Evolutionary conservation across 2,888 invertebrate genomes (phyloP).

Genomic region (Nomada hirtipes): DNA sequence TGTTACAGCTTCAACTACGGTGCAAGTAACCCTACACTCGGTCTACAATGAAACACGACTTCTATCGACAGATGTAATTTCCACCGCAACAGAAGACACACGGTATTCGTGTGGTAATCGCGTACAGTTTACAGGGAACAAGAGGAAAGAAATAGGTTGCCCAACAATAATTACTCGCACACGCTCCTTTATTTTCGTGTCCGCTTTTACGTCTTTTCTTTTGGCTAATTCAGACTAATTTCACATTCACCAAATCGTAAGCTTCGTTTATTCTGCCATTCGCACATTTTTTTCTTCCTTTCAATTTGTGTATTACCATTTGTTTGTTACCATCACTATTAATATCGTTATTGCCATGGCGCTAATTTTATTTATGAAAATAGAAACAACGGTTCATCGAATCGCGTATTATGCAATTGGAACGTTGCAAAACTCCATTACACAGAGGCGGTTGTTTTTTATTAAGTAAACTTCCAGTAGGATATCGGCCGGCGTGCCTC

Average conservation of each 20-base stretch:
- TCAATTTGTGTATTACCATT: too few species aligned
- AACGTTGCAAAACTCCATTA: conserved; percentile 20
- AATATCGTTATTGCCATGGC: too few species aligned
- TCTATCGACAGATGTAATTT: conserved; percentile 44
- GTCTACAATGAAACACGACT: conserved; percentile 40
- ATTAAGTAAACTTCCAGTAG: conserved; percentile 19
- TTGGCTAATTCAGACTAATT: conserved; percentile 22
- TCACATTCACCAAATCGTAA: conserved; percentile 33
- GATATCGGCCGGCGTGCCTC: conserved; percentile 28
- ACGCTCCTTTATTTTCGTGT: background rate
- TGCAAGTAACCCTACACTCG: conserved; percentile 34
- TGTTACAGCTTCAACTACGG: conserved; percentile 1
- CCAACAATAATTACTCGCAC: background rate
- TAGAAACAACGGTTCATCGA: too few species aligned
- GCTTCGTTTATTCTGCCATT: background rate
- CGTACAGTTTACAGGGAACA: background rate
- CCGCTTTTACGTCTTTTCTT: background rate
- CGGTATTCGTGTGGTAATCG: background rate
- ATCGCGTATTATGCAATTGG: conserved; percentile 15
- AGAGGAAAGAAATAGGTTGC: background rate
- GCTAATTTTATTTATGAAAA: too few species aligned
- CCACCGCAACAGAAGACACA: conserved; percentile 20
- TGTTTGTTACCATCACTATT: too few species aligned
- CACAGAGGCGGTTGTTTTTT: background rate
- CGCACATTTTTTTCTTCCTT: background rate